Conservation (phyloP, 2,113 vertebrate genomes). For the Thalassarche chlororhynchos region DNA sequence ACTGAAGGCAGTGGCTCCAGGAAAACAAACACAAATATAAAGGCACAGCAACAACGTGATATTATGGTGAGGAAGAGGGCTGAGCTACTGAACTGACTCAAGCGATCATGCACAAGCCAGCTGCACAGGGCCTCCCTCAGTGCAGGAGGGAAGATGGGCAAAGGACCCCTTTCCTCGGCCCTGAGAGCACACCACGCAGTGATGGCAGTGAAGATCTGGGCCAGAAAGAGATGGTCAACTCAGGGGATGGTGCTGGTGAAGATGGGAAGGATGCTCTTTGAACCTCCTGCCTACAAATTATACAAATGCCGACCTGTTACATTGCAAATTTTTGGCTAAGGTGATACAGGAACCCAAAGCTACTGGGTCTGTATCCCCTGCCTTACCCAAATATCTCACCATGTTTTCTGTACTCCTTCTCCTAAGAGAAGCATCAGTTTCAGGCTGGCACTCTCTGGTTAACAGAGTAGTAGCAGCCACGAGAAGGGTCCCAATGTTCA, state of each 20-base stretch:
- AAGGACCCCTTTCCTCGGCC: background rate
- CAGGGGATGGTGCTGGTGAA: background rate
- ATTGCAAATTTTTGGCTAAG: background rate
- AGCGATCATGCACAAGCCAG: background rate
- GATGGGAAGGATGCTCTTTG: background rate
- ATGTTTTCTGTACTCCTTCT: background rate
- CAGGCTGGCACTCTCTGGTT: background rate
- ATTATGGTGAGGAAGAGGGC: background rate
- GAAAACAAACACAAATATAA: background rate
- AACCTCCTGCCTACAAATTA: background rate
- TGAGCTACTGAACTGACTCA: background rate
- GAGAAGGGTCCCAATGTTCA: background rate
- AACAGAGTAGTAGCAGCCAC: background rate
- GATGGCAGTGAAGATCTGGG: background rate
- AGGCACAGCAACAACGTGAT: background rate
- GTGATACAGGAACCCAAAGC: background rate
- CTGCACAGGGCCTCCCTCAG: background rate
- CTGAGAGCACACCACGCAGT: fast-evolving
- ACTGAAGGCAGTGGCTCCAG: background rate
- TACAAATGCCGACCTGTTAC: background rate
- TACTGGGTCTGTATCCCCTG: background rate
- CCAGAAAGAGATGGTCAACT: background rate
- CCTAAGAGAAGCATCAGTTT: background rate
- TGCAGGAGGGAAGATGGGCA: background rate
- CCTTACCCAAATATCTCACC: background rate